Evolutionary conservation across 2,888 invertebrate species (phyloP), one percentile per base, ranked within the genome.

Genomic region (Tipula confusa): DNA sequence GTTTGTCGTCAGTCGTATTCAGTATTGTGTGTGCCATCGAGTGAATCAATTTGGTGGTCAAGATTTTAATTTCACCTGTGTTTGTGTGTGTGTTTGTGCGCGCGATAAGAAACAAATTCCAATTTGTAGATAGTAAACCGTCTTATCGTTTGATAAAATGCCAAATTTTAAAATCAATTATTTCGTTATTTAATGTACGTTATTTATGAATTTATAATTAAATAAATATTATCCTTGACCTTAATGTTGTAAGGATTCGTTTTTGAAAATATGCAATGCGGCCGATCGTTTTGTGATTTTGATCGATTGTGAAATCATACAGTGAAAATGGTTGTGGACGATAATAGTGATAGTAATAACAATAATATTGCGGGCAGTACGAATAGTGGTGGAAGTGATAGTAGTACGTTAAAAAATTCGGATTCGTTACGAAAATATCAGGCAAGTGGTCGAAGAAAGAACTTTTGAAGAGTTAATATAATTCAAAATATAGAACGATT

Each of bases 281-380:
- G 24, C 24, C 64, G 64, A 24, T 24, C 64, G 64, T 24, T 64
- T 64, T 64, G 64, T 64, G 64, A 64, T 24, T 64, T 18, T 64
- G n/a, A n/a, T n/a, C n/a, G n/a, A n/a, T 64, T 24, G 7, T n/a
- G 24, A 64, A 18, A 64, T 9, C 7, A 13, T 64, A 64, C n/a
- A 18, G 64, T 64, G 64, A 89, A 89, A 89, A 88, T 89, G 83
- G 86, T 89, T 83, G 87, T 89, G 84, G 88, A 87, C 82, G 85
- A 88, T 84, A 87, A 87, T 85, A 88, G 87, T 84, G 84, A 84
- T 79, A 85, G 84, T 81, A 83, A 64, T 82, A 84, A n/a, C n/a
- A n/a, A 84, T 84, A 83, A 82, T 33, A 83, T 79, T 48, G 38
- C 79, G 18, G 2, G 24, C 24, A 24, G 24, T 24, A 24, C 64